A percentile compares a stretch with the other conserved stretches of the same genome.
Conservation (phyloP, 2,888 invertebrate genomes). For the Noctua fimbriata region DNA sequence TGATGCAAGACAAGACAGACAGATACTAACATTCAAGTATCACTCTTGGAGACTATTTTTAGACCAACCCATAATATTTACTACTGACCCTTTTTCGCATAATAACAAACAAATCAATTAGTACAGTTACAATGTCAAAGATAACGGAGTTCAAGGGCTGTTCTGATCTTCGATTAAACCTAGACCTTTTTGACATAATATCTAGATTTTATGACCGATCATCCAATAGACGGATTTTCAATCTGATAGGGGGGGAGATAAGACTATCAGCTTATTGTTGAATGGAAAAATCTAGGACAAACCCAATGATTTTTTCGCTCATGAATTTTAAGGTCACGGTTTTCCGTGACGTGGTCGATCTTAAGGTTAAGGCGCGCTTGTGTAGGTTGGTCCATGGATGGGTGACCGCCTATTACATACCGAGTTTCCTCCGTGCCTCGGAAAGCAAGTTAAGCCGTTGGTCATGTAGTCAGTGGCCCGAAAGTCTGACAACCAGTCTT, state of each 20-base stretch:
- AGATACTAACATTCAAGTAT: background rate
- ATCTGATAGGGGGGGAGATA: background rate
- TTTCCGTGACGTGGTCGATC: no score
- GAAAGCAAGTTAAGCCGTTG: no score
- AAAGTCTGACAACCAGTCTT: no score
- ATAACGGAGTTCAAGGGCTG: constrained; percentile 31
- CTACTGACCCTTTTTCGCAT: constrained; percentile 4
- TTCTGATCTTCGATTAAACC: background rate
- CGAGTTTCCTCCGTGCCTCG: no score
- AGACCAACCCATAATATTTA: background rate
- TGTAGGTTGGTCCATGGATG: no score
- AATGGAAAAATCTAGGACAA: constrained; percentile 13
- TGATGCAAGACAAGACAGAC: background rate
- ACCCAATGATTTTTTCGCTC: no score
- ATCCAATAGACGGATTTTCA: constrained; percentile 8
- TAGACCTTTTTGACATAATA: constrained; percentile 24
- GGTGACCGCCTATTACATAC: no score
- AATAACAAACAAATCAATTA: constrained; percentile 36
- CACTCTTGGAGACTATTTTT: background rate
- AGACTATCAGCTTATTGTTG: constrained; percentile 6
- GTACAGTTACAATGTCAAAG: constrained; percentile 31
- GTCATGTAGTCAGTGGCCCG: no score
- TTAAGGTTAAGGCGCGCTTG: no score
- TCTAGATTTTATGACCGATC: constrained; percentile 34
- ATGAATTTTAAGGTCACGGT: no score